phyloP scores from a whole-genome alignment of 37 sponge, comb jelly and placozoan genomes.

The Axinella damicornis region DNA sequence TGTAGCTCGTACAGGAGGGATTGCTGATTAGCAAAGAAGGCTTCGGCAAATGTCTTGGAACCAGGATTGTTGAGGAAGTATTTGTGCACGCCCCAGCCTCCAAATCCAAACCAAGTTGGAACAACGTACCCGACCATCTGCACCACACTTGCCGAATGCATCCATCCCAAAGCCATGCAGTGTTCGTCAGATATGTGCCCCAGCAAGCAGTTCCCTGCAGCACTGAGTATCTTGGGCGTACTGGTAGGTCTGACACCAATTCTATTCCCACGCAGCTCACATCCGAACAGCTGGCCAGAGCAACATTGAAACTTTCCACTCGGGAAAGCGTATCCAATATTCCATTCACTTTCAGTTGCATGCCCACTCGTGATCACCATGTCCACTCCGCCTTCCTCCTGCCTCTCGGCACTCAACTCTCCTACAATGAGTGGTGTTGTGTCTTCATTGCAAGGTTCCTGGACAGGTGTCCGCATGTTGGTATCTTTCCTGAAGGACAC shows the following conservation, averaged over 20 bases:
- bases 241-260: not conserved
- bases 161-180: constrained; percentile 81
- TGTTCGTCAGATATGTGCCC: constrained; percentile 44
- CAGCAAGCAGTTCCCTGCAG: constrained; percentile 74
- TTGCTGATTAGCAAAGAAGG: constrained; percentile 85
- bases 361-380: constrained; percentile 78
- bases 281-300: constrained; percentile 45
- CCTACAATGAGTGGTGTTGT: constrained; percentile 35
- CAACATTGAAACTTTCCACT: constrained; percentile 45
- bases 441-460: constrained; percentile 56
- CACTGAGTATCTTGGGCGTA: constrained; percentile 64
- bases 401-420: constrained; percentile 44
- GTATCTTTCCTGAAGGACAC: constrained; percentile 21
- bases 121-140: constrained; percentile 79
- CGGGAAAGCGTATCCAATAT: constrained; percentile 45
- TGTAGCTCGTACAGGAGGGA: constrained; percentile 49
- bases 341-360: constrained; percentile 70
- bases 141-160: constrained; percentile 76
- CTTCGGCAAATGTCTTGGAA: constrained; percentile 43
- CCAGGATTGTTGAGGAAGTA: constrained; percentile 77
- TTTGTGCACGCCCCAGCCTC: constrained; percentile 78
- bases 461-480: not conserved
- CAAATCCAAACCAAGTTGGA: constrained; percentile 76
- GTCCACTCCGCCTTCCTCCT: constrained; percentile 60
- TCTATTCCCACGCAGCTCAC: not conserved